Evolutionary conservation across 2,113 vertebrate species (phyloP), one percentile per base, ranked within the genome.

Genomic region (Gymnocephalus cernua): DNA sequence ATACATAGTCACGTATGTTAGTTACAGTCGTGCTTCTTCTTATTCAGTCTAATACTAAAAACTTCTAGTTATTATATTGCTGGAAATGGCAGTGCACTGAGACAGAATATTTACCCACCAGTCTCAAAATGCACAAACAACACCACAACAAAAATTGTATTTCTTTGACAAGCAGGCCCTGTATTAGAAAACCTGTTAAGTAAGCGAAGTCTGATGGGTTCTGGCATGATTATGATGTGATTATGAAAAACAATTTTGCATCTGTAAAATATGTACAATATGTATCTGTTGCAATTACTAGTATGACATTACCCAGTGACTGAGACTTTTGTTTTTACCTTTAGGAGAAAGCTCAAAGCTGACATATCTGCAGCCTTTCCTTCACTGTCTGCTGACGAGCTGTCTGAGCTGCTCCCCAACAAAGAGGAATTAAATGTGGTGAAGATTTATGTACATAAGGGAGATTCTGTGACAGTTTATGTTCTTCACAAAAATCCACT

Each of bases 341-440:
- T 11, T 29, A 98, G 97, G 96, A 96, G 97, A 82, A 99, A 98
- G 88, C 95, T 99, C 15, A 96, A 95, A 79, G 89, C 92, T 2
- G 97, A 99, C 63, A 88, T 97, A 63, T 93, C 94, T 3, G 71
- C 93, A 35, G 93, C 95, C 51, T 98, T 98, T 83, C 95, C 97
- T 14, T 80, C 70, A 5, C 93, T 99, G 23, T 95, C 95, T 23
- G 54, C 94, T 0, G 95, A 96, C 38, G 94, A 97, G 51, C 44
- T 97, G 72, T 92, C 95, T 3, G 95, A 97, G 72, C 91, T 99
- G 41, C 64, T 99, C 53, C 97, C 98, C 50, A 96, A 94, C 92
- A 99, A 99, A 93, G 97, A 99, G 16, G 97, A 99, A 62, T 86
- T 99, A 79, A 99, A 95, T 79, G 81, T 97, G 58, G 90, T 99